Base-by-base conservation (phyloP, 2,113 vertebrate genomes). In the Nothoprocta perdicaria region DNA sequence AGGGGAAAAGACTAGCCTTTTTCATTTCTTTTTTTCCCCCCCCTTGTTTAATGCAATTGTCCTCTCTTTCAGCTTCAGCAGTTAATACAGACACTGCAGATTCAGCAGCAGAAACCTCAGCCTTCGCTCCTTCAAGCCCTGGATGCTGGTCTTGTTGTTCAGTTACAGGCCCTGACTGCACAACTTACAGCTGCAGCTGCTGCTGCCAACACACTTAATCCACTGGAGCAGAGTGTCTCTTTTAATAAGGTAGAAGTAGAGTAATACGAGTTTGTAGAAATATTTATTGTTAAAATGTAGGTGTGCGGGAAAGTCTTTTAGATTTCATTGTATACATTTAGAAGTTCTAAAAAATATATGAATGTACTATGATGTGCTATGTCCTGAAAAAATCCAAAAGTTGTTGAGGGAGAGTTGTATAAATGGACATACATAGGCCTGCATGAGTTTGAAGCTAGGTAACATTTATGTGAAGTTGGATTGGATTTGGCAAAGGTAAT, bases 21-120 rank as follows among this genome's bases (percentile, higher is more conserved):
- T 40, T 33, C 52, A 80, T 19, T 10, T 0, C 12, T 73, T 40
- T n/a, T 26, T 23, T 1, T 5, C 7, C 43, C 17, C 46, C 46
- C 46, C 48, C 8, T 74, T 52, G 12, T 55, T 67, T 81, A 67
- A 63, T 89, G 5, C n/a, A 2, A 72, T 86, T 86, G 43, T 67
- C 62, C 48, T 72, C 43, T 57, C 63, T 84, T 95, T 23, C 67
- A 99, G 99, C 98, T 99, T 93, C 99, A 99, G 96, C 99, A 99
- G 93, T 96, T 99, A 95, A 99, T 99, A 67, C 99, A 99, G 82
- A 99, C 98, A 31, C 96, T 99, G 71, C 99, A 99, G 97, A 98
- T 99, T 94, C 99, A 99, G 88, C 99, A 99, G 94, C 99, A 99
- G 97, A 99, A 99, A 95, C 99, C 99, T 13, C 99, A 99, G 78